Percentiles rank a stretch among this genome's conserved stretches.
Conservation (phyloP, 2,113 vertebrate genomes). For the Sebastes schlegelii region DNA sequence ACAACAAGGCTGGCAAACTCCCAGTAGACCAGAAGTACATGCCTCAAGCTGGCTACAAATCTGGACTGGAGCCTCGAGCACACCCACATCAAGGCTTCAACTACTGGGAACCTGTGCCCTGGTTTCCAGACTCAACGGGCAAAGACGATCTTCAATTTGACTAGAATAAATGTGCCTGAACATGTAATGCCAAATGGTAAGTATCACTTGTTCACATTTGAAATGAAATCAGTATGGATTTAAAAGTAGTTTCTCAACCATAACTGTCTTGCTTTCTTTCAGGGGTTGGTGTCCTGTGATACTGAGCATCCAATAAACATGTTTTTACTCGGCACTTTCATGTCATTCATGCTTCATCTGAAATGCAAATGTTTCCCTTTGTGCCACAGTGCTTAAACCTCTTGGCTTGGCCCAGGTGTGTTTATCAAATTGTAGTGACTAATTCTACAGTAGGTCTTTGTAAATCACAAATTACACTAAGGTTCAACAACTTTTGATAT, state of each 20-base stretch:
- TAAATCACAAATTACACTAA: no score
- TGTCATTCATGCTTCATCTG: not conserved
- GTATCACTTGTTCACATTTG: not conserved
- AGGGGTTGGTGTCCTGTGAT: not conserved
- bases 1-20: not conserved
- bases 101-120: conserved; percentile 17
- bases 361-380: not conserved
- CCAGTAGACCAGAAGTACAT: not conserved
- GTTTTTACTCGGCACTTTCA: not conserved
- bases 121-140: not conserved
- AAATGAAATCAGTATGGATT: not conserved
- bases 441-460: not conserved
- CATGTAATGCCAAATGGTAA: not conserved
- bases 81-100: not conserved
- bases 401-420: not conserved
- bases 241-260: not conserved
- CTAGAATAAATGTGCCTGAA: not conserved
- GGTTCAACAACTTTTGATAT: no score
- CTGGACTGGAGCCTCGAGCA: not conserved
- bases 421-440: not conserved
- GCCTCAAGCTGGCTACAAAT: conserved; percentile 13
- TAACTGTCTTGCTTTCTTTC: not conserved
- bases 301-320: conserved; percentile 28
- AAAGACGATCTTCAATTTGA: not conserved
- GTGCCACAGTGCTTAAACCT: no score